phyloP scores from a whole-genome alignment of 2,113 vertebrate species.

The Scortum barcoo region DNA sequence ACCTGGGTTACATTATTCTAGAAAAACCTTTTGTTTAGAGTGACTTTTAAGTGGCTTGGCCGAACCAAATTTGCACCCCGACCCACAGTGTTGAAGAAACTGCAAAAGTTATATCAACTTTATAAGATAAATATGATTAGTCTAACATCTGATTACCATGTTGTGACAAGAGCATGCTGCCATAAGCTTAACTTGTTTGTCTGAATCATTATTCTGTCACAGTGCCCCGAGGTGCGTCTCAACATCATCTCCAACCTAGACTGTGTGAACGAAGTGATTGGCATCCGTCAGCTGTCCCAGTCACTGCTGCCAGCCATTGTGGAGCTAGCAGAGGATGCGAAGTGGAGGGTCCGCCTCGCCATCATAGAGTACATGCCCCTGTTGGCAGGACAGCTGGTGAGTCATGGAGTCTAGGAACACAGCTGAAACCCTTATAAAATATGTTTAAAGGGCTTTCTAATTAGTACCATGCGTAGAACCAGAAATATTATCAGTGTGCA shows the following conservation, averaged over 20 bases:
- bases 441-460: slow-evolving; percentile 24
- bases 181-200: background rate
- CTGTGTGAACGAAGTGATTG: slow-evolving; percentile 93
- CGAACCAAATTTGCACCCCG: background rate
- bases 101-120: background rate
- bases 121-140: background rate
- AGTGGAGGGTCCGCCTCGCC: slow-evolving; percentile 92
- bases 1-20: background rate
- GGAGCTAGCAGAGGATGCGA: slow-evolving; percentile 92
- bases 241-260: slow-evolving; percentile 95
- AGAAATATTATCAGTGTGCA: background rate
- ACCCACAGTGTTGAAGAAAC: background rate
- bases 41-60: background rate
- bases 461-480: background rate
- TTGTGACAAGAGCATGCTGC: background rate
- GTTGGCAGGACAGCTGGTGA: slow-evolving; percentile 92
- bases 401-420: slow-evolving; percentile 54
- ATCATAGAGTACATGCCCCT: slow-evolving; percentile 95
- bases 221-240: slow-evolving; percentile 93
- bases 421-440: slow-evolving; percentile 10
- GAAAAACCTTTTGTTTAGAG: slow-evolving; percentile 11
- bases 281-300: slow-evolving; percentile 92
- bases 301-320: slow-evolving; percentile 92
- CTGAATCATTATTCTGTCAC: background rate
- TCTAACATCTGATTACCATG: slow-evolving; percentile 2